Percentiles rank a stretch among this genome's conserved stretches.
Evolutionary conservation across 30 jellyfish, hydroid and myxozoan species (phyloP).

Genomic region (Aurelia coerulea): DNA sequence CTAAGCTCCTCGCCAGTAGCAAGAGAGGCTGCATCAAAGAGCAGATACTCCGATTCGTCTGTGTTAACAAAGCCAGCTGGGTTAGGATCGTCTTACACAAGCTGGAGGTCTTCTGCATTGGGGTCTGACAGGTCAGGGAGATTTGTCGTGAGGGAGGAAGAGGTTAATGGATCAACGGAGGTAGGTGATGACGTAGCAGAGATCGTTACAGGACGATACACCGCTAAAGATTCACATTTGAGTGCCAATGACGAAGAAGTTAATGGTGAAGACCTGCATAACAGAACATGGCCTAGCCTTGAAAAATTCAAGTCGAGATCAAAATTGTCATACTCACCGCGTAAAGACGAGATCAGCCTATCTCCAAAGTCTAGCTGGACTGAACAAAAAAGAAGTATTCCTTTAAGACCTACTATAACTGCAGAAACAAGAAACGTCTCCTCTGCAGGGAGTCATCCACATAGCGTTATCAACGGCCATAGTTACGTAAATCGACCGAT

Average conservation of each 20-base stretch:
- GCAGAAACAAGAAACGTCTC: background rate
- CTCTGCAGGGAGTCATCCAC: background rate
- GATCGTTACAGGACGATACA: background rate
- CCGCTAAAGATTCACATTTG: background rate
- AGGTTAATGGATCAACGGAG: background rate
- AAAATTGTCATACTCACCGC: background rate
- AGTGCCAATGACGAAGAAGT: slow-evolving; percentile 5
- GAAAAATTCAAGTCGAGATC: slow-evolving; percentile 33
- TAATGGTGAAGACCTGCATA: slow-evolving; percentile 23
- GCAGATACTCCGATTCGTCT: background rate
- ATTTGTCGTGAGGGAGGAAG: slow-evolving; percentile 23
- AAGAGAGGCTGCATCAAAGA: background rate
- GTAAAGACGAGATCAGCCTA: background rate
- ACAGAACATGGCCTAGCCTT: slow-evolving; percentile 73
- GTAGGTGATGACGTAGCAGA: background rate
- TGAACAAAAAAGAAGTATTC: slow-evolving; percentile 46
- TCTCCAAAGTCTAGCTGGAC: slow-evolving; percentile 37
- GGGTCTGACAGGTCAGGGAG: slow-evolving; percentile 2
- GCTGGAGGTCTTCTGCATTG: slow-evolving; percentile 40
- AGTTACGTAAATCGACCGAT: background rate
- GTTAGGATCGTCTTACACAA: slow-evolving; percentile 36
- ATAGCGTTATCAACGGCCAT: background rate
- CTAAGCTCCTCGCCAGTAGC: background rate
- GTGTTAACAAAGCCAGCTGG: background rate
- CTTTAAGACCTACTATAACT: slow-evolving; percentile 24